These are phyloP conservation scores for Sitodiplosis mosellana DNA, from an alignment of 1,140 invertebrate genomes.

Conservation along the genomic window DNA sequence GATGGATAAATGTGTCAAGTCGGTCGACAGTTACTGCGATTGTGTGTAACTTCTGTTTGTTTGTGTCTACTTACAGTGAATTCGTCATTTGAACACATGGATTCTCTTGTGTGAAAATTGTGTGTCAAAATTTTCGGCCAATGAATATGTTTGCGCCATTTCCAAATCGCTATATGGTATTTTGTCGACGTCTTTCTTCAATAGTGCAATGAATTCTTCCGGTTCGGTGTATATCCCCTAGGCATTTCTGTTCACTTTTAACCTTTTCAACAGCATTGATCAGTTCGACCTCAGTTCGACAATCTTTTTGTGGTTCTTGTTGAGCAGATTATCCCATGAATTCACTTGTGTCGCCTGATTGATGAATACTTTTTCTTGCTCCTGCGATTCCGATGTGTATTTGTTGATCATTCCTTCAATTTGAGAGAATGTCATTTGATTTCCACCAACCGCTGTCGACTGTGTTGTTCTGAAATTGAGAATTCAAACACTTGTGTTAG, in stretches of 20 bases:
- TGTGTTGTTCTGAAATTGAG: background rate
- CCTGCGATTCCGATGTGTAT: conserved; percentile 83
- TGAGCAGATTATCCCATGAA: conserved; percentile 79
- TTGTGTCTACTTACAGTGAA: conserved; percentile 13
- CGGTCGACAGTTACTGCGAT: background rate
- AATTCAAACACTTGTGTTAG: background rate
- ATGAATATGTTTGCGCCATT: conserved; percentile 66
- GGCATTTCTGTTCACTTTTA: conserved; percentile 70
- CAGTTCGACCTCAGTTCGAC: no score
- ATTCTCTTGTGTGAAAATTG: no score
- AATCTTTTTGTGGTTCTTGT: conserved; percentile 85
- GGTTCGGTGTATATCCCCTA: conserved; percentile 84
- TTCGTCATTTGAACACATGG: conserved; percentile 16
- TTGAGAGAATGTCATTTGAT: conserved; percentile 45
- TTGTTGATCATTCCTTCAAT: conserved; percentile 89
- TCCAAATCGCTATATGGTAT: conserved; percentile 65
- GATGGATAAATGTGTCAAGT: background rate
- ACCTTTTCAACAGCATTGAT: conserved; percentile 72
- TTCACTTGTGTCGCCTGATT: conserved; percentile 90
- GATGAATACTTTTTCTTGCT: conserved; percentile 83
- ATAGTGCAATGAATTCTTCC: conserved; percentile 64
- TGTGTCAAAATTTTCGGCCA: conserved; percentile 79
- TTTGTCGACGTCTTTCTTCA: conserved; percentile 62
- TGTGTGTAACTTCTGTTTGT: background rate
- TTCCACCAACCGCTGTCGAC: background rate